Percentiles rank a stretch among this genome's conserved stretches.
Evolutionary conservation across 2,113 vertebrate genomes (phyloP).

Genomic region (Elephas maximus): DNA sequence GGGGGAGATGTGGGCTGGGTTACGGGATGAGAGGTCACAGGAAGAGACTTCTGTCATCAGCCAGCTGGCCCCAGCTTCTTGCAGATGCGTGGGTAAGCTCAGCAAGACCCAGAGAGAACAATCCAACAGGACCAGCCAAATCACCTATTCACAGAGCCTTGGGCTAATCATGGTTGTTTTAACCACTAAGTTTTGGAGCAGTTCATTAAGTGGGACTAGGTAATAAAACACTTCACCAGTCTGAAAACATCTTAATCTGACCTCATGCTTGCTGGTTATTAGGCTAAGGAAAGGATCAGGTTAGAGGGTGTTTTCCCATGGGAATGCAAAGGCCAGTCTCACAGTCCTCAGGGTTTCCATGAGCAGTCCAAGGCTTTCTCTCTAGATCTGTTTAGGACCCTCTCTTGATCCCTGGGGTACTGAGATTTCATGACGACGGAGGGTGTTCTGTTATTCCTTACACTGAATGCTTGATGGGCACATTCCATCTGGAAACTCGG

Average conservation of each 20-base stretch:
- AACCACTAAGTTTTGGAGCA: background rate
- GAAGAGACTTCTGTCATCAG: background rate
- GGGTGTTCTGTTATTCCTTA: no score
- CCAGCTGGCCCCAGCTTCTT: background rate
- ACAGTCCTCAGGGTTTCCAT: background rate
- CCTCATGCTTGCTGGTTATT: background rate
- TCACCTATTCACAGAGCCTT: background rate
- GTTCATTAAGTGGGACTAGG: fast-evolving
- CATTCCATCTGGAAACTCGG: background rate
- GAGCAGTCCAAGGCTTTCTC: background rate
- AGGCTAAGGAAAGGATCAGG: background rate
- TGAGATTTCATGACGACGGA: background rate
- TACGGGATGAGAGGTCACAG: background rate
- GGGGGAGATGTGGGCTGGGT: background rate
- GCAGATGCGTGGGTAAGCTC: background rate
- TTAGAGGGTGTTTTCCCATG: fast-evolving
- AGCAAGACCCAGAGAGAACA: fast-evolving
- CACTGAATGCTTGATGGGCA: background rate
- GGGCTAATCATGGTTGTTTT: background rate
- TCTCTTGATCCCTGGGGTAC: background rate
- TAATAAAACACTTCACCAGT: no score
- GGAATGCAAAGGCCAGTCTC: background rate
- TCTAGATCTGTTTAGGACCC: background rate
- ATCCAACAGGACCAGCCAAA: fast-evolving
- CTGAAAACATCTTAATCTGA: background rate